phyloP scores from a whole-genome alignment of 2,113 vertebrate genomes.

The Ardeotis arabs region DNA sequence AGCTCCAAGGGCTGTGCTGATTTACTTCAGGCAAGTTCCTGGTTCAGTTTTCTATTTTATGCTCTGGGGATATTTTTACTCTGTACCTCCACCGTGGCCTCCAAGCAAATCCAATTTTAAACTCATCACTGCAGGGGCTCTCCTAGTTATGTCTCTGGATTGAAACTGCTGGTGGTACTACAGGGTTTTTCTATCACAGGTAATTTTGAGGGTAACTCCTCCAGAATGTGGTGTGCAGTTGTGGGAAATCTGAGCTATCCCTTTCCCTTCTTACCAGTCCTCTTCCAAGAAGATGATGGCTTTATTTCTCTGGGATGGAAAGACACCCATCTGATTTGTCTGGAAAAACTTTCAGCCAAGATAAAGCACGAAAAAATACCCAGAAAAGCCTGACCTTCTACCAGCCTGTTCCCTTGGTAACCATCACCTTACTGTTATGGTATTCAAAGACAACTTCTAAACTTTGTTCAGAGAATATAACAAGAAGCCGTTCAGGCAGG shows the following conservation, averaged over 20 bases:
- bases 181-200: not conserved
- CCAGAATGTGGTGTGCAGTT: not conserved
- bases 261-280: constrained; percentile 24
- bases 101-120: not conserved
- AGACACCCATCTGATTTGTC: constrained; percentile 53
- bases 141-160: not conserved
- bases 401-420: constrained; percentile 78
- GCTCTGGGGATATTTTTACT: not conserved
- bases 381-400: constrained; percentile 64
- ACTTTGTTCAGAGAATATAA: constrained; percentile 58
- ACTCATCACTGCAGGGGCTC: not conserved
- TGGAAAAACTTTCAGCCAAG: constrained; percentile 64
- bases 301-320: constrained; percentile 61
- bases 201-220: constrained; percentile 20
- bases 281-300: constrained; percentile 27
- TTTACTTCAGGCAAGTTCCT: constrained; percentile 3
- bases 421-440: constrained; percentile 67
- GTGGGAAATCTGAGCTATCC: not conserved
- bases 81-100: not conserved
- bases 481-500: not conserved
- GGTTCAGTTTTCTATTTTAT: constrained; percentile 18
- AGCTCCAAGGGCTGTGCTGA: not conserved
- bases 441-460: constrained; percentile 76
- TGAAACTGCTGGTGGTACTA: not conserved
- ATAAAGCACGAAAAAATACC: constrained; percentile 69